These are phyloP conservation scores for Bursaphelenchus okinawaensis DNA, from an alignment of 2,888 invertebrate genomes.

Conservation along the genomic window DNA sequence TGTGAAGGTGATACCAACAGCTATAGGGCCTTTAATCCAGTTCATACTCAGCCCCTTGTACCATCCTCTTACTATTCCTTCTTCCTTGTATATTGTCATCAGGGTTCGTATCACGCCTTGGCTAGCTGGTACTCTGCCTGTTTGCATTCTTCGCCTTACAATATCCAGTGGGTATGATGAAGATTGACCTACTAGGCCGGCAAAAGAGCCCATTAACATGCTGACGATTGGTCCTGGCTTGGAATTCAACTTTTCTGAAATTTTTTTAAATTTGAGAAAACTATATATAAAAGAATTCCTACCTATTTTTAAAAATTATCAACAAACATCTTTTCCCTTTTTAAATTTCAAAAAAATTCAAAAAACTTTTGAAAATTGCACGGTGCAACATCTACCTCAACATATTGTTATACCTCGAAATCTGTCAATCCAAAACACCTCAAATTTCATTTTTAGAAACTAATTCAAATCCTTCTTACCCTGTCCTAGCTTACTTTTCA, in stretches of 20 bases:
- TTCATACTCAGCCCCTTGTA: slow-evolving; percentile 99
- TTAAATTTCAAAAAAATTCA: slow-evolving; percentile 12
- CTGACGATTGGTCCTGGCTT: slow-evolving; percentile 58
- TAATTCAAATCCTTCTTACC: too few relatives aligned
- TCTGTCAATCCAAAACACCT: too few relatives aligned
- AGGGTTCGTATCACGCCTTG: slow-evolving; percentile 61
- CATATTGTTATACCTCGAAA: too few relatives aligned
- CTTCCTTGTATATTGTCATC: slow-evolving; percentile 69
- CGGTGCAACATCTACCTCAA: too few relatives aligned
- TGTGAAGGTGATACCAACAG: slow-evolving; percentile 85
- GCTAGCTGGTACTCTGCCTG: slow-evolving; percentile 39
- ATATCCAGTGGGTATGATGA: slow-evolving; percentile 94
- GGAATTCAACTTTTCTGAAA: slow-evolving; percentile 43
- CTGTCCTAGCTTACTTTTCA: too few relatives aligned
- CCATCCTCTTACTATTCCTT: slow-evolving; percentile 81
- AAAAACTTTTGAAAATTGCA: too few relatives aligned
- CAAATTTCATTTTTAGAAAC: too few relatives aligned
- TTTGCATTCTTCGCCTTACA: slow-evolving; percentile 66
- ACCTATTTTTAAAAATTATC: not conserved
- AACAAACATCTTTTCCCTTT: not conserved
- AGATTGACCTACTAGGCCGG: slow-evolving; percentile 84
- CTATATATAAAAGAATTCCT: not conserved
- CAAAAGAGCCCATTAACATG: slow-evolving; percentile 78
- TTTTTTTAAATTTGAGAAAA: slow-evolving; percentile 17
- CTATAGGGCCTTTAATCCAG: slow-evolving; percentile 76